A percentile compares a stretch with the other conserved stretches of the same genome.
These are phyloP conservation scores for Eulacestoma nigropectus DNA, from an alignment of 2,113 vertebrate genomes.

Conservation along the genomic window DNA sequence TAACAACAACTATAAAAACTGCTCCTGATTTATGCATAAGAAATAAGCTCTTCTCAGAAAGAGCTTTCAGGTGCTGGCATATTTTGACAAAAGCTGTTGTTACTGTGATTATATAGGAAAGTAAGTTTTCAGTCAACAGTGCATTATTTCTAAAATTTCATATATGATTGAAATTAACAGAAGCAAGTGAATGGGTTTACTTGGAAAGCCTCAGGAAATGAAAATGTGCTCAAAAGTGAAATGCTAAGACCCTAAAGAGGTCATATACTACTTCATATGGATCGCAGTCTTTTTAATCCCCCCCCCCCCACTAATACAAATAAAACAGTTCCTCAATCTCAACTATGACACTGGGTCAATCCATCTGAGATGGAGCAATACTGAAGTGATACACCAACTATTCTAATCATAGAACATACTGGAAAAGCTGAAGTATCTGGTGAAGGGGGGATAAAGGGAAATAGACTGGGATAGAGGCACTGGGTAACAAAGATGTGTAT, in stretches of 20 bases:
- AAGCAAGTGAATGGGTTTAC: neutral
- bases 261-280: neutral
- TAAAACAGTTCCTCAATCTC: neutral
- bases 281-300: neutral
- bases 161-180: neutral
- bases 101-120: neutral
- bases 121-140: neutral
- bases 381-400: neutral
- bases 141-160: neutral
- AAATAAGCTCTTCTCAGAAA: neutral
- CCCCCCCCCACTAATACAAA: neutral
- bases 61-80: neutral
- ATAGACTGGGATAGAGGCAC: neutral
- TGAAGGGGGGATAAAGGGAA: neutral
- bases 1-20: neutral
- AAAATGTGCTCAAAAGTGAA: neutral
- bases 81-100: conserved; percentile 13
- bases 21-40: neutral
- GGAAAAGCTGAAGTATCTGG: neutral
- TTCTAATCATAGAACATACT: neutral
- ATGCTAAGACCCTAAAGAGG: neutral
- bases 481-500: neutral
- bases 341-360: neutral
- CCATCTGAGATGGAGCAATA: neutral
- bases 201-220: neutral